These are phyloP conservation scores for Melangyna quadrimaculata DNA, from an alignment of 2,888 invertebrate species.

Conservation along the genomic window DNA sequence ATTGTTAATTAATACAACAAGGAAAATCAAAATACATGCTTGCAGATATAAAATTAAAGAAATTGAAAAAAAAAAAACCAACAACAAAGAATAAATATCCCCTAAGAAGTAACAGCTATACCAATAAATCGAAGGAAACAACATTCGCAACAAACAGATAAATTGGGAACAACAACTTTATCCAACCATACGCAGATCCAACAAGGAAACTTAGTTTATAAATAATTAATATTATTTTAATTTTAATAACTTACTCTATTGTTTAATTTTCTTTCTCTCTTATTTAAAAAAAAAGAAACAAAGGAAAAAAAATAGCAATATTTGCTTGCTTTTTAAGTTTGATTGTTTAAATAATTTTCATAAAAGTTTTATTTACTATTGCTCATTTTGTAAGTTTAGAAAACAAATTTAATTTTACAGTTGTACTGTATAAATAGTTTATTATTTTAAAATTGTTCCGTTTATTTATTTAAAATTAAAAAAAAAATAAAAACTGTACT, in stretches of 20 bases:
- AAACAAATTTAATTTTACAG: conserved; percentile 24
- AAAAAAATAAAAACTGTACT: background rate
- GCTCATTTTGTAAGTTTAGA: conserved; percentile 32
- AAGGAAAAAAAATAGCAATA: background rate
- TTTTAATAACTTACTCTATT: conserved; percentile 22
- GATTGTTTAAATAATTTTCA: conserved; percentile 29
- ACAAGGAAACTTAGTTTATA: conserved; percentile 68
- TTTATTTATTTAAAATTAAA: background rate
- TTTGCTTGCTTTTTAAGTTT: conserved; percentile 47
- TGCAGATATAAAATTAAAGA: conserved; percentile 5
- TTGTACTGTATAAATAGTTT: conserved; percentile 18
- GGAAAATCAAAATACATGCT: conserved; percentile 27
- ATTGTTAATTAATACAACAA: conserved; percentile 79
- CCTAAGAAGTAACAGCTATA: conserved; percentile 38
- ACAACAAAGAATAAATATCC: conserved; percentile 12
- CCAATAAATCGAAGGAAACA: background rate
- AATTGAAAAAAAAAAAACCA: conserved; percentile 5
- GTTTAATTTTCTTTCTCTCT: conserved; percentile 20
- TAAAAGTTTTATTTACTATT: conserved; percentile 37
- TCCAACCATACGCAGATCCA: conserved; percentile 66
- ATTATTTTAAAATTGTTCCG: conserved; percentile 7
- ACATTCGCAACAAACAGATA: conserved; percentile 18
- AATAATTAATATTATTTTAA: conserved; percentile 39
- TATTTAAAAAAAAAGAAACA: conserved; percentile 1
- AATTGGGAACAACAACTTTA: conserved; percentile 42